Evolutionary conservation across 2,888 invertebrate species (phyloP).

Genomic region (Augiades crinisus): DNA sequence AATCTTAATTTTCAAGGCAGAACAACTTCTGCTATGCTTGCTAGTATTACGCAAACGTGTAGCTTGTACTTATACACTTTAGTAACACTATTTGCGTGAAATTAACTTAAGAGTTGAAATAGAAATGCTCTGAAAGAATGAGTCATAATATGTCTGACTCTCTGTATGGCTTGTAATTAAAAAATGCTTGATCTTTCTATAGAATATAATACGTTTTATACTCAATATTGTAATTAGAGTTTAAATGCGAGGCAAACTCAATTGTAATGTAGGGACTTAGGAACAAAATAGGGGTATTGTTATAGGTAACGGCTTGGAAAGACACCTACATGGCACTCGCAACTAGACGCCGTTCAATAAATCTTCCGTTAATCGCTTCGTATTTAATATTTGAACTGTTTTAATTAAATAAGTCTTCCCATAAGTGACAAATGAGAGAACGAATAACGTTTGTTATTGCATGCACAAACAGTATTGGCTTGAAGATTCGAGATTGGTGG

Average conservation of each 20-base stretch:
- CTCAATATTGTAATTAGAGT: constrained; percentile 69
- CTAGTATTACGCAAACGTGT: too few relatives aligned
- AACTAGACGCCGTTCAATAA: background rate
- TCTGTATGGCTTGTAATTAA: too few relatives aligned
- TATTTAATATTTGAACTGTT: constrained; percentile 13
- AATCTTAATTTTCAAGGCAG: too few relatives aligned
- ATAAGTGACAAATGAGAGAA: constrained; percentile 26
- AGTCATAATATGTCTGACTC: too few relatives aligned
- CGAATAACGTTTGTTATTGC: background rate
- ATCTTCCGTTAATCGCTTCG: constrained; percentile 13
- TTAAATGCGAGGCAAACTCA: constrained; percentile 53
- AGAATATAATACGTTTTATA: constrained; percentile 78
- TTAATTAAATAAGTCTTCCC: constrained; percentile 37
- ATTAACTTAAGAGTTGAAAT: too few relatives aligned
- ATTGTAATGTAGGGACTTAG: constrained; percentile 44
- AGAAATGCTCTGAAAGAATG: too few relatives aligned
- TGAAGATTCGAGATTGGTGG: constrained; percentile 19
- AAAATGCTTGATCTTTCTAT: constrained; percentile 72
- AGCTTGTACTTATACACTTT: too few relatives aligned
- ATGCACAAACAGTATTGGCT: constrained; percentile 1
- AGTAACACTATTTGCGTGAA: too few relatives aligned
- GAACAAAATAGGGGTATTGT: constrained; percentile 37
- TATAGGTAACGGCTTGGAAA: constrained; percentile 34
- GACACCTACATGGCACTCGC: background rate
- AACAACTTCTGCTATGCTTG: too few relatives aligned